These are phyloP conservation scores for Brachionus manjavacas DNA, from an alignment of 1,140 invertebrate genomes.

Conservation along the genomic window DNA sequence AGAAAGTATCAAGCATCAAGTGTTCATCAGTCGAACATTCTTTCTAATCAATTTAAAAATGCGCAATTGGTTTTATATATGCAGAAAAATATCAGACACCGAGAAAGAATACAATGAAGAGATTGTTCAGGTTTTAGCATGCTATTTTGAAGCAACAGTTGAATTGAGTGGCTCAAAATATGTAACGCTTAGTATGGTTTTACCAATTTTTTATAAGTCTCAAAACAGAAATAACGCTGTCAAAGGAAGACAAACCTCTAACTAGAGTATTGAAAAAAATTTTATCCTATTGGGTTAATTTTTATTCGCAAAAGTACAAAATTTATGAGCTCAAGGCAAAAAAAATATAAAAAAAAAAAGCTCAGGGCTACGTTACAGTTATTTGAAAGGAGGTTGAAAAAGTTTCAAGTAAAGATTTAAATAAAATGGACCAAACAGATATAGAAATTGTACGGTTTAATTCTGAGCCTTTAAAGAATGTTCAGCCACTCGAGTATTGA, in stretches of 20 bases:
- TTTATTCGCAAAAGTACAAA: too few species aligned
- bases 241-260: not conserved
- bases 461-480: too few species aligned
- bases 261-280: not conserved
- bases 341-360: too few species aligned
- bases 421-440: too few species aligned
- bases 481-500: too few species aligned
- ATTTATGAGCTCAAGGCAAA: too few species aligned
- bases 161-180: not conserved
- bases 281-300: too few species aligned
- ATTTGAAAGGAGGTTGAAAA: too few species aligned
- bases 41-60: not conserved
- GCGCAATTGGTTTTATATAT: not conserved
- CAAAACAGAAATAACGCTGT: not conserved
- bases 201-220: not conserved
- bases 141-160: not conserved
- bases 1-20: too few species aligned
- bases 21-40: slow-evolving; percentile 3
- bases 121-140: not conserved
- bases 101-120: not conserved
- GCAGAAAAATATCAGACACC: not conserved
- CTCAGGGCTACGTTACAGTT: too few species aligned
- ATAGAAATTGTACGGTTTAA: too few species aligned
- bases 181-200: not conserved
- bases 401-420: too few species aligned